phyloP scores from a whole-genome alignment of 2,113 vertebrate species.

The Hippocampus mohnikei region DNA sequence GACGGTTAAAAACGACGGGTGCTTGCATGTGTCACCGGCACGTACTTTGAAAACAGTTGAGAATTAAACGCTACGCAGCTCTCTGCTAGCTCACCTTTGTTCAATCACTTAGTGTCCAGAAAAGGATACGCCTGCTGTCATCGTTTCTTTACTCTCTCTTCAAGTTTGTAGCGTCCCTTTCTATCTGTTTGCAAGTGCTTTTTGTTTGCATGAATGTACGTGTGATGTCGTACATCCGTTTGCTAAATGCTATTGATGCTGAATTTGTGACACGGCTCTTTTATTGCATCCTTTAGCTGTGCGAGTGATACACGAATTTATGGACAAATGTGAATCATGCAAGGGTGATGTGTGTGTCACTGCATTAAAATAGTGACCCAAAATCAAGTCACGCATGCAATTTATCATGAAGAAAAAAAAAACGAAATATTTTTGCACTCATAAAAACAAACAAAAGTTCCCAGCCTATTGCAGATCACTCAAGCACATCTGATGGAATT shows the following conservation, averaged over 20 bases:
- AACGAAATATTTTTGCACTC: constrained; percentile 11
- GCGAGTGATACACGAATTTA: not conserved
- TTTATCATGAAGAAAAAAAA: not conserved
- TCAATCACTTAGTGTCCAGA: not conserved
- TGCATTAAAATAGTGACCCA: not conserved
- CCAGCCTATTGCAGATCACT: constrained; percentile 24
- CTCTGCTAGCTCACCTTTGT: not conserved
- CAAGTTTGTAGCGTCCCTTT: not conserved
- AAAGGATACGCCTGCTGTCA: too few species aligned
- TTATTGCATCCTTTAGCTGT: not conserved
- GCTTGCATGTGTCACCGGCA: not conserved
- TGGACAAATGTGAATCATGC: not conserved
- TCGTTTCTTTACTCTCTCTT: too few species aligned
- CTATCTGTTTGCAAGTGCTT: not conserved
- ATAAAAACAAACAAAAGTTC: constrained; percentile 26
- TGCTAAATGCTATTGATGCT: not conserved
- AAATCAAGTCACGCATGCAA: not conserved
- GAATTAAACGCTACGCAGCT: not conserved
- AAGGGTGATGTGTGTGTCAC: too few species aligned
- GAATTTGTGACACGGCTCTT: not conserved
- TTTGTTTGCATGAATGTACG: not conserved
- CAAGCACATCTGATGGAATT: constrained; percentile 38
- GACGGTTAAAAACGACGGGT: not conserved
- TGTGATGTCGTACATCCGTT: not conserved
- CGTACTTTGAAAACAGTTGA: not conserved